Evolutionary conservation across 2,888 invertebrate genomes (phyloP), one percentile per base, ranked within the genome.

Genomic region (Chrysodeixis includens): DNA sequence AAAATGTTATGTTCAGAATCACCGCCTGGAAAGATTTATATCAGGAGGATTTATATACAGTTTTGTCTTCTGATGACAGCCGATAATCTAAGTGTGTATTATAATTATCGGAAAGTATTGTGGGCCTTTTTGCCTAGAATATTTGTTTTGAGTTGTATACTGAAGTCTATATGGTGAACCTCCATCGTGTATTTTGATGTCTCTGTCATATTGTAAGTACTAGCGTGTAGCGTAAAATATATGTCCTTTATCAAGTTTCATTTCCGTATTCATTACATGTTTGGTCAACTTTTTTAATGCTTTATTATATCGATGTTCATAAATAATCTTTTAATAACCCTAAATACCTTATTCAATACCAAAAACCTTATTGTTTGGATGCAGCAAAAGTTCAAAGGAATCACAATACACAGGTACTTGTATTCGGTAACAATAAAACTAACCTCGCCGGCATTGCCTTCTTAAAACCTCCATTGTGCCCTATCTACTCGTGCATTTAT

Each of bases 401-500:
- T 20, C 46, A 49, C 46, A 49, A 49, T 49, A 49, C 18, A 49
- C 20, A 20, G 46, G 18, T 49, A 9, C 20, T 49, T 49, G 46
- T 20, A 18, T 49, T 49, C 46, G 46, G 20, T 20, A 49, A 46
- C 46, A 46, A 60, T 56, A 54, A 53, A 60, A 35, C 12, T 49
- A 26, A 22, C 46, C 20, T 55, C 16, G 32, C 30, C 20, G 12
- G 56, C 30, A 9, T 30, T 32, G 40, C 46, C 20, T 62, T 67
- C 40, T n/a, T 32, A 57, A 60, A 62, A 63, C 18, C 30, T 30
- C 46, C 40, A 49, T 74, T 72, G 57, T 72, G n/a, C 59, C 55
- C 46, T 40, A 74, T 53, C 30, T 60, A 55, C 69, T 57, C 44
- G 60, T 60, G 59, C 62, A 68, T 74, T 63, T 30, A 74, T 61